Base-by-base conservation (phyloP, 2,888 invertebrate species). In the Pegoplata infirma region DNA sequence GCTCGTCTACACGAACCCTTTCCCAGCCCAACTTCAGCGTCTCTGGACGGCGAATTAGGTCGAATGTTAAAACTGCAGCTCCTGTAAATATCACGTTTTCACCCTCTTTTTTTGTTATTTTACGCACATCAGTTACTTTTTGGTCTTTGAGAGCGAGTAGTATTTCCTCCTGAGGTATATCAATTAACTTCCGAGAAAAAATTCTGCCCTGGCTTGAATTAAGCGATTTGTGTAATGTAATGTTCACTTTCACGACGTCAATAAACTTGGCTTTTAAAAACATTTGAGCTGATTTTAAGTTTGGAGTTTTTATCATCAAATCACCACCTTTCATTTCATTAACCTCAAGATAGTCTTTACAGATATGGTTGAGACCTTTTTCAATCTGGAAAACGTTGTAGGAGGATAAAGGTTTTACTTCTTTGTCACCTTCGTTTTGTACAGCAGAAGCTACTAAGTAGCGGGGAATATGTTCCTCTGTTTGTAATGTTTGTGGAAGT, bases 331-430 rank as follows among this genome's bases (percentile, higher is more conserved):
- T 53, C 14, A 66, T 16, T 6, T 23, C 44, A 2, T 14, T 44
- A 1, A 40, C 46, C 4, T 16, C 47, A 3, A 14, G 21, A 25
- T 55, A 16, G 1, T 66, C 66, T 16, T 17, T n/a, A 10, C 44
- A 40, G 6, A 66, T 55, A 17, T 16, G 6, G 16, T 44, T 21
- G 1, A 55, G 10, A 17, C 46, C 67, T 28, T 12, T 67, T 44
- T 55, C 47, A 6, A 67, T 55, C 46, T 56, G 46, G 16, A 67
- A 67, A 0, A 67, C 46, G 10, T 66, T 53, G 5, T 66, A 53
- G 3, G 63, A 25, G 3, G 63, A 47, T 16, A 25, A 6, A 5
- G 25, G 25, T 6, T 25, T 25, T 3, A 6, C 5, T 25, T 5
- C 25, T 3, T 3, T 25, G 3, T 3, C 25, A 25, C 6, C 25